Conservation (phyloP, 2,888 invertebrate species). For the Poecilus cupreus region DNA sequence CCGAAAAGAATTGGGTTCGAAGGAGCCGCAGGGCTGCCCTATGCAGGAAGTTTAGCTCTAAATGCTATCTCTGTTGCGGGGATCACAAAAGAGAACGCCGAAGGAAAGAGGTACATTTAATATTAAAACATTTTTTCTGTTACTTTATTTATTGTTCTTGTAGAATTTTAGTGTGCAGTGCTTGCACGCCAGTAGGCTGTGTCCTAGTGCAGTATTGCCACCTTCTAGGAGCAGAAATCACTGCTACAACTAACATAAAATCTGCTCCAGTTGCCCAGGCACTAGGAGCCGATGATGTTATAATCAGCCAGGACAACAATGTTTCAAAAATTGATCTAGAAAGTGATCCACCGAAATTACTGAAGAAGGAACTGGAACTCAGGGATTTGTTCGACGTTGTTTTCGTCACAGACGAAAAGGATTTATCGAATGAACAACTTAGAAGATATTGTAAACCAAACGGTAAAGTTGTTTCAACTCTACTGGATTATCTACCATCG, state of each 20-base stretch:
- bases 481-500: slow-evolving; percentile 73
- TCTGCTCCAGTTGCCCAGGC: slow-evolving; percentile 76
- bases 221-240: slow-evolving; percentile 76
- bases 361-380: slow-evolving; percentile 68
- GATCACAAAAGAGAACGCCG: slow-evolving; percentile 73
- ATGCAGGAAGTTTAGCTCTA: slow-evolving; percentile 77
- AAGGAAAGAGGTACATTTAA: slow-evolving; percentile 73
- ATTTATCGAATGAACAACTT: slow-evolving; percentile 64
- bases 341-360: slow-evolving; percentile 53
- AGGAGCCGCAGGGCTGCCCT: slow-evolving; percentile 78
- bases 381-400: slow-evolving; percentile 69
- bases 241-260: slow-evolving; percentile 74
- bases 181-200: slow-evolving; percentile 77
- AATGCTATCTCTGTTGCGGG: slow-evolving; percentile 73
- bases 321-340: slow-evolving; percentile 56
- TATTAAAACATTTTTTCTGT: background rate
- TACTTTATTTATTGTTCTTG: slow-evolving; percentile 56
- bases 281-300: slow-evolving; percentile 75
- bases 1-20: slow-evolving; percentile 77
- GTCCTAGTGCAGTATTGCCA: slow-evolving; percentile 76
- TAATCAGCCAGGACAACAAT: slow-evolving; percentile 69
- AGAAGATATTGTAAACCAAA: slow-evolving; percentile 64
- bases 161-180: slow-evolving; percentile 76
- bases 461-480: slow-evolving; percentile 72
- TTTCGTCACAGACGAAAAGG: slow-evolving; percentile 67